A percentile compares a stretch with the other conserved stretches of the same genome.
Conservation (phyloP, 1,140 invertebrate genomes). For the Oncopeltus fasciatus region DNA sequence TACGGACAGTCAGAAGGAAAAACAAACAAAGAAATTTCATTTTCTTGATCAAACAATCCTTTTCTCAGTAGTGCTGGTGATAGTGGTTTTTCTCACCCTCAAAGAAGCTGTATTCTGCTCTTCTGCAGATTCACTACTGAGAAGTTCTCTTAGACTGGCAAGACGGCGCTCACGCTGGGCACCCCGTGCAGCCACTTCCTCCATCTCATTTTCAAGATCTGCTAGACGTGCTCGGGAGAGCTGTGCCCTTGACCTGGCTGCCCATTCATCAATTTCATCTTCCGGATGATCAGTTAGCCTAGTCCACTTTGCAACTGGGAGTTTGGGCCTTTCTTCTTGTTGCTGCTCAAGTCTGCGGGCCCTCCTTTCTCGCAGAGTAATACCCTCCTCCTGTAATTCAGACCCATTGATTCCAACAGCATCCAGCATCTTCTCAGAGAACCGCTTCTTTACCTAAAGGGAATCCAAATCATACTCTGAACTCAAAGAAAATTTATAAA, state of each 20-base stretch:
- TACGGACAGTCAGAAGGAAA: too few relatives aligned
- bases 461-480: too few relatives aligned
- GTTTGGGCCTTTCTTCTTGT: background rate
- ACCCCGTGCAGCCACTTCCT: conserved; percentile 36
- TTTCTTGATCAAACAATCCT: background rate
- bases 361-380: background rate
- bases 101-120: background rate
- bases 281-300: background rate
- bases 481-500: too few relatives aligned
- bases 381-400: background rate
- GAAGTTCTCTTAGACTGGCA: conserved; percentile 37
- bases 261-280: conserved; percentile 6
- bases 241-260: conserved; percentile 30
- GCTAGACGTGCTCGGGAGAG: conserved; percentile 35
- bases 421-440: conserved; percentile 18
- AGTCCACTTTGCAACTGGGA: background rate
- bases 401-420: conserved; percentile 15
- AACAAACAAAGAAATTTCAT: background rate
- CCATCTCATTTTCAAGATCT: conserved; percentile 45
- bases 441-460: conserved; percentile 8
- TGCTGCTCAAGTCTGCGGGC: background rate
- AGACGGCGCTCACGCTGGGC: conserved; percentile 39
- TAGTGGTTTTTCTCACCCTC: background rate
- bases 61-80: background rate
- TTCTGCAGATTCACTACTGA: background rate